Evolutionary conservation across 2,888 invertebrate species (phyloP), one percentile per base, ranked within the genome.

Genomic region (Molorchus minor): DNA sequence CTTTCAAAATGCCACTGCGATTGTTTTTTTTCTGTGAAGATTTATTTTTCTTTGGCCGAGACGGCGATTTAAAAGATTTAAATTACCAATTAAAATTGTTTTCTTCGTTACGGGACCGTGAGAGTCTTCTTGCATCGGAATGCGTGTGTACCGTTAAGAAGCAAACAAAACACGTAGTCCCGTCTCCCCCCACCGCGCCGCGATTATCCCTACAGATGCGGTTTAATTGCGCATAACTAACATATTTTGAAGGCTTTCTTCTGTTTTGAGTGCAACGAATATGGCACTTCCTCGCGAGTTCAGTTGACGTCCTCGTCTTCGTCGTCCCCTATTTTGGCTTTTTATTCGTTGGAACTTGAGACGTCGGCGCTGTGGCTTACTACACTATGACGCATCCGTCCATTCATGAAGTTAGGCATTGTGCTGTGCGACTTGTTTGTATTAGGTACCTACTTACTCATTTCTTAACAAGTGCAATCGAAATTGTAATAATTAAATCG

Each of bases 131-230:
- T 61, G 62, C 45, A 58, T 65, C 71, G 76, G 76, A 75, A 76
- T 77, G 76, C 73, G 72, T 70, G 68, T 73, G 72, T 72, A 72
- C 76, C 75, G 75, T 76, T 76, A 75, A 64, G 36, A 69, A 67
- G 69, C 70, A 72, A 72, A 74, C 74, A 73, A 73, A 74, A 73
- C 73, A 73, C 65, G 64, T 55, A 64, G 54, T 58, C 61, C 53
- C 60, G n/a, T 44, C 35, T 43, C 30, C 19, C 63, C 57, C 58
- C 60, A 13, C 46, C 53, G 56, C 15, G 55, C 54, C 56, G 49
- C 41, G 33, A 47, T 52, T 29, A 44, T 54, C 56, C n/a, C 13
- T 29, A 15, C 16, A n/a, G 46, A 5, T 47, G 47, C 41, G 35
- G 56, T 68, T 70, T 70, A 71, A 73, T 71, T 72, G 74, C 72